A percentile compares a stretch with the other conserved stretches of the same genome.
Evolutionary conservation across 2,113 vertebrate species (phyloP).

Genomic region (Dasypus novemcinctus): DNA sequence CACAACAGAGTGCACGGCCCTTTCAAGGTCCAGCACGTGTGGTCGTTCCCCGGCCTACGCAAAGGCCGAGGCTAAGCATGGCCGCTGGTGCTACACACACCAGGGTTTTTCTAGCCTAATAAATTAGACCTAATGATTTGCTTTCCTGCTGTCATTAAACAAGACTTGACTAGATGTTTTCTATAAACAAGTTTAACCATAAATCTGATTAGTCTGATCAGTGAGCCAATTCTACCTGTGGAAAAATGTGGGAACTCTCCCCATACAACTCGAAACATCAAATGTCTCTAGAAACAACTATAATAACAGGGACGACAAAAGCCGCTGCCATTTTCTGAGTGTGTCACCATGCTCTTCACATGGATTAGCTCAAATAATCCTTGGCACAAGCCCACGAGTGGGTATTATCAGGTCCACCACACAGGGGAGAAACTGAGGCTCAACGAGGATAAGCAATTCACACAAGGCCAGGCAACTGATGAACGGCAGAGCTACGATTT

Average conservation of each 20-base stretch:
- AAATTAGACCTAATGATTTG: constrained; percentile 21
- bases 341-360: neutral
- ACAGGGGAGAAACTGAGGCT: neutral
- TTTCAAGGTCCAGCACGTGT: neutral
- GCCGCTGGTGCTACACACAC: neutral
- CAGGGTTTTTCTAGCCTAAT: neutral
- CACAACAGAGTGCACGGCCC: neutral
- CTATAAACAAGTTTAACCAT: constrained; percentile 67
- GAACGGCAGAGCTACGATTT: neutral
- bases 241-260: constrained; percentile 35
- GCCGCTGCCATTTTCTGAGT: neutral
- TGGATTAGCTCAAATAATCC: no score
- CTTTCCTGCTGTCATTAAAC: constrained; percentile 66
- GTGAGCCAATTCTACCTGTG: constrained; percentile 58
- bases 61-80: neutral
- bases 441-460: neutral
- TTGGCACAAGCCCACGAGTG: no score
- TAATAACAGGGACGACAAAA: neutral
- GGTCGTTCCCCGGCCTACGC: neutral
- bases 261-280: neutral
- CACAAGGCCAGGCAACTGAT: neutral
- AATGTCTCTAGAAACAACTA: neutral
- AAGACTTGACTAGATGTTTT: constrained; percentile 68
- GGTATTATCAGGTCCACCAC: no score
- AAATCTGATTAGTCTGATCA: constrained; percentile 71